Percentiles rank a stretch among this genome's conserved stretches.
phyloP scores from a whole-genome alignment of 2,888 invertebrate species.

The Caenorhabditis wallacei region DNA sequence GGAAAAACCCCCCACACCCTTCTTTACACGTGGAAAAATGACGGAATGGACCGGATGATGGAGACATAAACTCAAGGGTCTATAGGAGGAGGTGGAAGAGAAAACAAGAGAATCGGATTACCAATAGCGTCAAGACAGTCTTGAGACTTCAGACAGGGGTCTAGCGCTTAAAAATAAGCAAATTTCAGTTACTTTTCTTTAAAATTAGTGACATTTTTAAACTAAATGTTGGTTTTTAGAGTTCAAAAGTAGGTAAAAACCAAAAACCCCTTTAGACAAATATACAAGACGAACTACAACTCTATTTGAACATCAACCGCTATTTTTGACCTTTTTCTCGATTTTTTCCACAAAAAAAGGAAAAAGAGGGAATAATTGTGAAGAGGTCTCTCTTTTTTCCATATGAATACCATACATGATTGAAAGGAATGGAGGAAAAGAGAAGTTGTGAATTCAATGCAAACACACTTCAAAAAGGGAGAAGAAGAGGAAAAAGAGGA shows the following conservation, averaged over 20 bases:
- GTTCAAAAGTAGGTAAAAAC: background rate
- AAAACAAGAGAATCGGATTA: constrained; percentile 7
- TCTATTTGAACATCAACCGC: background rate
- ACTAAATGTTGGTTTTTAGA: background rate
- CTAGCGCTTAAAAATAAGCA: too few relatives aligned
- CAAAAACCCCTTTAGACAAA: constrained; percentile 4
- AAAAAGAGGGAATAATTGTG: background rate
- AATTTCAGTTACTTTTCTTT: too few relatives aligned
- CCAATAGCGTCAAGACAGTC: background rate
- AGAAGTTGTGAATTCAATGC: constrained; percentile 7
- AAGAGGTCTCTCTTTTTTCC: background rate
- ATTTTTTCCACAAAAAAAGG: background rate
- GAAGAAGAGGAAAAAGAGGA: background rate
- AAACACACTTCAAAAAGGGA: constrained; percentile 18
- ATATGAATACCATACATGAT: background rate
- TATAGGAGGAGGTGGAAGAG: background rate
- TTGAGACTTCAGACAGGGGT: too few relatives aligned
- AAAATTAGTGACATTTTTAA: background rate
- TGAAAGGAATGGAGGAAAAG: background rate
- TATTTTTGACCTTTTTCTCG: background rate
- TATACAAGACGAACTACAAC: background rate
- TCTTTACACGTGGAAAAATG: constrained; percentile 10
- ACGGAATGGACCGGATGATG: constrained; percentile 4
- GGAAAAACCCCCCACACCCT: constrained; percentile 7
- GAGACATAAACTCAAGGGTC: background rate